Evolutionary conservation across 2,797 vertebrate genomes (phyloP), one percentile per base, ranked within the genome.

Genomic region (Sitta carolinensis): DNA sequence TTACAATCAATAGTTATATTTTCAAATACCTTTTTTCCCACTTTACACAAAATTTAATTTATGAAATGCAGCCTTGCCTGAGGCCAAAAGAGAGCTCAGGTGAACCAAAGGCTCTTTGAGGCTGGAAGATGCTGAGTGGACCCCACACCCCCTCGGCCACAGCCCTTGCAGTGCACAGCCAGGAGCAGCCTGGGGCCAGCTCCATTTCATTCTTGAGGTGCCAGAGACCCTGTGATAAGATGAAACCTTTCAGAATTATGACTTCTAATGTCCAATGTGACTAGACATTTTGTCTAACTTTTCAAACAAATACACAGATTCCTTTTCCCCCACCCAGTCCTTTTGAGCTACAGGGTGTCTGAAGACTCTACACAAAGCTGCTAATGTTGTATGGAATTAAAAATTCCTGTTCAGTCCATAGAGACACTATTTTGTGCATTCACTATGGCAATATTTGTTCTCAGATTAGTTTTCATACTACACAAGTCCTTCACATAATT

Each of bases 361-460:
- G 40, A 82, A 36, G 54, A 68, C 48, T 85, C 67, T 88, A 66
- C 52, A 76, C 48, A 22, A 66, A 95, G 68, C 38, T 97, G 75
- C 79, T 96, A 90, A 89, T 90, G 43, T 92, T 94, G 67, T 95
- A 90, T 74, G 83, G 95, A 97, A 95, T 93, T 89, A 70, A 91
- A 94, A 97, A 92, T 40, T 83, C 50, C 69, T 94, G 19, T 40
- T 66, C 45, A 66, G 18, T 61, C 30, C 34, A 88, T 18, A 75
- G 62, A 69, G 52, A 82, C 4, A 25, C 32, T 50, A 19, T 45
- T 55, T 69, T 79, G 30, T 83, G 27, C 25, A 78, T 70, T 55
- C 47, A 16, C 29, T 58, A 29, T 11, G 19, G 16, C 32, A 89
- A 26, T 59, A 92, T 47, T 55, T 82, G n/a, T 66, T 89, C 45